Base-by-base conservation (phyloP, 1,140 invertebrate genomes). In the Neotoxoptera formosana region DNA sequence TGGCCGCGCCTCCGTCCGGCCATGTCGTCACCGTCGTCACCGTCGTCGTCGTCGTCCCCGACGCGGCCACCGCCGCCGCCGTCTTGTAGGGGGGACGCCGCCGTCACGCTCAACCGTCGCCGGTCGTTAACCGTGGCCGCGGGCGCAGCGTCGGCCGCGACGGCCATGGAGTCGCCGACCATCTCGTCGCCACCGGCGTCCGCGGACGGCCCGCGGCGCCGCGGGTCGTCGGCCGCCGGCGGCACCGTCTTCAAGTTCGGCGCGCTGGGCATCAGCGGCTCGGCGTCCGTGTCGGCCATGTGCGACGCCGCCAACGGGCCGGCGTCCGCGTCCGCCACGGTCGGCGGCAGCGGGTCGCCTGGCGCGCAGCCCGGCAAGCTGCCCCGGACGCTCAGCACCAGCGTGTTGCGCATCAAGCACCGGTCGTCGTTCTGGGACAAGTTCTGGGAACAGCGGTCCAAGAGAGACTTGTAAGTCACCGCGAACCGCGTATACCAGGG, bases 401-500 rank as follows among this genome's bases (percentile, higher is more conserved):
- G 97, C 93, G 97, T 97, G 48, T 96, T 98, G 41, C 96, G 97
- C 93, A 97, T 98, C 95, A 97, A 96, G 95, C 96, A 96, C 95
- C 96, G 96, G 94, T 97, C 96, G 94, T 96, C 96, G 76, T 98
- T 98, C 95, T 98, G 97, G 97, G 97, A 98, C 94, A 97, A 98
- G 94, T 97, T 97, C 95, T 97, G 97, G 96, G 96, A 97, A 94
- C 96, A 97, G 93, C 96, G 96, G 93, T 96, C 96, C 84, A 96
- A 96, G 94, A 95, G 96, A 94, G 96, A 97, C 94, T 96, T 96
- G 97, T 97, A 96, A 53, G 51, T 53, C 51, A 23, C 21, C 51
- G 51, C 21, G 21, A 53, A 41, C 41, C 41, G 4, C 41, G 41
- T 41, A n/a, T n/a, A n/a, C n/a, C n/a, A n/a, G n/a, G n/a, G n/a